Conservation (phyloP, 1,140 invertebrate species). For the Diachasmimorpha longicaudata region DNA sequence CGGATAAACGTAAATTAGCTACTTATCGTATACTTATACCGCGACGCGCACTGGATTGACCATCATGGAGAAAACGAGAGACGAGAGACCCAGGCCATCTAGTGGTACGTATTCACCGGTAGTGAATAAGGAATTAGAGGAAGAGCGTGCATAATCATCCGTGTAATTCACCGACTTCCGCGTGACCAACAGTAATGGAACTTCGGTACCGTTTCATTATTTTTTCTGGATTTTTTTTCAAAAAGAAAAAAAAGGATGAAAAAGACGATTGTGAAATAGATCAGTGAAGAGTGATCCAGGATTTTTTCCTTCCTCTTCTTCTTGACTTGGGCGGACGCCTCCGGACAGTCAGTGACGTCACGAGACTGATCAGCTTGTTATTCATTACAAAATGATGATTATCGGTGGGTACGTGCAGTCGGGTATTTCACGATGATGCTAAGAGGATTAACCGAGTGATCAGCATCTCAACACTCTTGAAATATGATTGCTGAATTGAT, state of each 20-base stretch:
- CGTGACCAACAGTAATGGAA: constrained; percentile 13
- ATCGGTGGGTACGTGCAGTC: not conserved
- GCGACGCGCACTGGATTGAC: constrained; percentile 17
- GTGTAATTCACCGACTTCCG: constrained; percentile 27
- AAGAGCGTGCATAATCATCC: constrained; percentile 21
- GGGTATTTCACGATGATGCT: not conserved
- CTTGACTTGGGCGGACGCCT: not conserved
- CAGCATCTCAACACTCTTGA: not conserved
- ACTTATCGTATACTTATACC: constrained; percentile 47
- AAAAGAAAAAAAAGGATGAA: not conserved
- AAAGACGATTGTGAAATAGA: not conserved
- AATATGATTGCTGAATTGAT: not conserved
- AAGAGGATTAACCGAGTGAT: not conserved
- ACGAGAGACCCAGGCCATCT: not conserved
- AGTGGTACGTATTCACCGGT: not conserved
- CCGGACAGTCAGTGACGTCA: not conserved
- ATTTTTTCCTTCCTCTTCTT: not conserved
- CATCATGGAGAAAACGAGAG: not conserved
- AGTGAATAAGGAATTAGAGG: constrained; percentile 17
- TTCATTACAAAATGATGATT: not conserved
- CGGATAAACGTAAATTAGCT: constrained; percentile 54
- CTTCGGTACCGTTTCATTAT: constrained; percentile 1
- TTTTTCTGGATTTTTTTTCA: not conserved
- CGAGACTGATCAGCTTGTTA: not conserved
- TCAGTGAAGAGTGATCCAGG: not conserved